A percentile compares a stretch with the other conserved stretches of the same genome.
phyloP scores from a whole-genome alignment of 2,797 vertebrate genomes.

The Mus spretus region DNA sequence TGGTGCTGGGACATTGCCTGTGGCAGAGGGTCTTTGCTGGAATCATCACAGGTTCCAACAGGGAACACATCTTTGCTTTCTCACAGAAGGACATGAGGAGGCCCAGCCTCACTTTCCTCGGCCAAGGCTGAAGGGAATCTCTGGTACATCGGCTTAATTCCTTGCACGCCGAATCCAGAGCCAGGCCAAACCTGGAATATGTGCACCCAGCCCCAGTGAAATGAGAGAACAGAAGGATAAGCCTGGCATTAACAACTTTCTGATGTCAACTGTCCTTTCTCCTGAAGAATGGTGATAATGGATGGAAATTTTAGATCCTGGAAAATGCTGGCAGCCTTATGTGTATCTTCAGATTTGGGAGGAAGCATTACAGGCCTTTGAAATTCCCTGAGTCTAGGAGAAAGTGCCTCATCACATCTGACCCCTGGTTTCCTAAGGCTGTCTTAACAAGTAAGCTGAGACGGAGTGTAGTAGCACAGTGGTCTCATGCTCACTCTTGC shows the following conservation, averaged over 20 bases:
- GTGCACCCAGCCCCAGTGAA: neutral
- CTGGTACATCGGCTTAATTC: neutral
- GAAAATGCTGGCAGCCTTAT: neutral
- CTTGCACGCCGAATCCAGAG: neutral
- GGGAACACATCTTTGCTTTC: neutral
- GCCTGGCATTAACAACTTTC: neutral
- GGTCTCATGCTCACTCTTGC: neutral
- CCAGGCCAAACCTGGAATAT: neutral
- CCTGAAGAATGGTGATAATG: neutral
- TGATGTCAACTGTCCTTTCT: neutral
- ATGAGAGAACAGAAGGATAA: neutral
- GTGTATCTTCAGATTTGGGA: neutral
- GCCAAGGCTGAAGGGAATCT: neutral
- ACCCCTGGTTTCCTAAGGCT: neutral
- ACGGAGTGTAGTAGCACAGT: no score
- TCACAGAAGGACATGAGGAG: neutral
- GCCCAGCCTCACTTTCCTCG: neutral
- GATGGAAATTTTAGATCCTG: neutral
- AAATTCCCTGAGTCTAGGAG: neutral
- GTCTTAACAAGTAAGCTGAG: neutral
- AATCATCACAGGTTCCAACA: neutral
- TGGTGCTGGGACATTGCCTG: neutral
- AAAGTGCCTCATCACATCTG: neutral
- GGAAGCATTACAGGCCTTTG: neutral
- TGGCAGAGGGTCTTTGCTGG: neutral